These are phyloP conservation scores for Callocephalon fimbriatum DNA, from an alignment of 2,113 vertebrate species.

Conservation along the genomic window DNA sequence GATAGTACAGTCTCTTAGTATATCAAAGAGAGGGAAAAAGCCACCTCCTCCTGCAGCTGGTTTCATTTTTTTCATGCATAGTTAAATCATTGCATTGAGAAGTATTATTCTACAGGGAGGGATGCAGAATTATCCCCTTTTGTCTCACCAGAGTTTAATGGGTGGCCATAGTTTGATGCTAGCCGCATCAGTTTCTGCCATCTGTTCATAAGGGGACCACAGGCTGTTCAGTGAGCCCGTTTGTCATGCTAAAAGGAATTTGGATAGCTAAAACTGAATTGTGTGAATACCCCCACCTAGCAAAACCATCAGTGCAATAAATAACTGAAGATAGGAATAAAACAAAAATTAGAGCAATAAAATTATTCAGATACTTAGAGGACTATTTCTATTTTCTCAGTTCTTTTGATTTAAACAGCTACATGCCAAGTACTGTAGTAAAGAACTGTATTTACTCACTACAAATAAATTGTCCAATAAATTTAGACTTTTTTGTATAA, in stretches of 20 bases:
- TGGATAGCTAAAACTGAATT: not conserved
- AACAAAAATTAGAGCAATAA: not conserved
- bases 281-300: not conserved
- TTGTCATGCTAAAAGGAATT: not conserved
- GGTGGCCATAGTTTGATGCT: not conserved
- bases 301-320: not conserved
- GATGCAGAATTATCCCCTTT: conserved; percentile 7
- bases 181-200: conserved; percentile 7
- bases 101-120: not conserved
- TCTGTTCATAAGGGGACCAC: conserved; percentile 28
- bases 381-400: not conserved
- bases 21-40: not conserved
- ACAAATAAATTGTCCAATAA: not conserved
- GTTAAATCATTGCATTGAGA: not conserved
- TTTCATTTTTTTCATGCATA: conserved; percentile 4
- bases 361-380: not conserved
- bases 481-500: not conserved
- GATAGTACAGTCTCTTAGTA: not conserved
- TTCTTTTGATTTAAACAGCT: not conserved
- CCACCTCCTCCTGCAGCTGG: not conserved
- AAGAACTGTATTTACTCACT: not conserved
- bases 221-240: conserved; percentile 1
- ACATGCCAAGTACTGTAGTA: not conserved
- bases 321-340: not conserved
- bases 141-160: not conserved